Evolutionary conservation across 2,113 vertebrate genomes (phyloP).

Genomic region (Sterrhoptilus dennistouni): DNA sequence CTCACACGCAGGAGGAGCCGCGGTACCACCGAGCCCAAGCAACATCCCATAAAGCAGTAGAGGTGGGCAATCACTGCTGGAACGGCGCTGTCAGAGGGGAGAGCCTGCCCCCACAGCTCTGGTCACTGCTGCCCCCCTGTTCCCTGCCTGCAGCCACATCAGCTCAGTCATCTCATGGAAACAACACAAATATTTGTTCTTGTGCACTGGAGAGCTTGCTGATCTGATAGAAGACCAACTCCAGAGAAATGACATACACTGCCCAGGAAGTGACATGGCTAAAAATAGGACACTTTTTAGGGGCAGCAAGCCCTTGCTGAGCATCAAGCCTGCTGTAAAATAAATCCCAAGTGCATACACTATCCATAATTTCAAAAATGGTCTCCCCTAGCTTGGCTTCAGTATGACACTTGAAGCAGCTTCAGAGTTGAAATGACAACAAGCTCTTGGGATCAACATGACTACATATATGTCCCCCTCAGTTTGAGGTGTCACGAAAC

Average conservation of each 20-base stretch:
- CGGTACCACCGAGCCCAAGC: rapidly evolving
- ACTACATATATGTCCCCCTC: rapidly evolving
- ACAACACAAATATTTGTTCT: background rate
- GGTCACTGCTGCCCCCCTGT: background rate
- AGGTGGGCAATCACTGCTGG: background rate
- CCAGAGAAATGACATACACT: background rate
- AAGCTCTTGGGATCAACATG: background rate
- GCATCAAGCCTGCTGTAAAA: background rate
- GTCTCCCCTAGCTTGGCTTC: background rate
- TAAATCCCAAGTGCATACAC: background rate
- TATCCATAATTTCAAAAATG: background rate
- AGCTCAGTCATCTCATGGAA: background rate
- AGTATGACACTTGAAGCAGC: background rate
- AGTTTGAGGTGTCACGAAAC: background rate
- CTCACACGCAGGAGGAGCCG: background rate
- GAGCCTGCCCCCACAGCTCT: background rate
- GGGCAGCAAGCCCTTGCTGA: background rate
- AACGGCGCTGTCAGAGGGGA: rapidly evolving
- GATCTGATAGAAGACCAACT: background rate
- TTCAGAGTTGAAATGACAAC: background rate
- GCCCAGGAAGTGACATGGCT: background rate
- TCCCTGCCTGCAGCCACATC: background rate
- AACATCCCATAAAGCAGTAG: background rate
- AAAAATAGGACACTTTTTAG: background rate
- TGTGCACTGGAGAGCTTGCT: background rate